phyloP scores from a whole-genome alignment of 2,113 vertebrate species.

The Microtus oregoni region DNA sequence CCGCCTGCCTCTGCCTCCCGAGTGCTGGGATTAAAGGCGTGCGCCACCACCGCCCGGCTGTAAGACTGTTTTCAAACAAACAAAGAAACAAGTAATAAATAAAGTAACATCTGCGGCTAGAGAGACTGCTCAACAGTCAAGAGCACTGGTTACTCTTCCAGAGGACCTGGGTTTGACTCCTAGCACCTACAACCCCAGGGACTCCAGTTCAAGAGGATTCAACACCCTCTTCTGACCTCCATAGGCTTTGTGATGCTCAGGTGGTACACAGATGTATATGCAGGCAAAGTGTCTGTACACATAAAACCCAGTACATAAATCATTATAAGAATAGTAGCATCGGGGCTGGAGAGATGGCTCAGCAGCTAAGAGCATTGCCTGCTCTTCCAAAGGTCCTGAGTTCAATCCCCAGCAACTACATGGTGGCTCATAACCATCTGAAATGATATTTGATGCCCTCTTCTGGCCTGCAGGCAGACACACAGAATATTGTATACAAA shows the following conservation, averaged over 20 bases:
- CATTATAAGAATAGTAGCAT: not conserved
- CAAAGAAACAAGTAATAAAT: not conserved
- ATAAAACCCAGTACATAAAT: not conserved
- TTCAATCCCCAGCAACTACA: too few relatives aligned
- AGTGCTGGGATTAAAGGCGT: too few relatives aligned
- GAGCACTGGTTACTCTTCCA: not conserved
- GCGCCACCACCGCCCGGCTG: too few relatives aligned
- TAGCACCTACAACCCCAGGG: not conserved
- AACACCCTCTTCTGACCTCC: not conserved
- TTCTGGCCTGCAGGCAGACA: too few relatives aligned
- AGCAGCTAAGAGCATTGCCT: too few relatives aligned
- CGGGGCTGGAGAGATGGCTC: too few relatives aligned
- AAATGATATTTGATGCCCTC: too few relatives aligned
- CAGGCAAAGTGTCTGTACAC: not conserved
- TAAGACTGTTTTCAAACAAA: not conserved
- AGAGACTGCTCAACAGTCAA: not conserved
- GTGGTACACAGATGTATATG: not conserved
- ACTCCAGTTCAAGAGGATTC: not conserved
- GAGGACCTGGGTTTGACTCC: not conserved
- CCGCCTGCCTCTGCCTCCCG: too few relatives aligned
- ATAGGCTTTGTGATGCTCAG: not conserved
- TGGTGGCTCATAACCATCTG: too few relatives aligned
- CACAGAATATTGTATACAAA: too few relatives aligned
- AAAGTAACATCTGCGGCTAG: not conserved
- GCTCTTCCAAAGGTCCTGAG: too few relatives aligned